Percentiles rank a stretch among this genome's conserved stretches.
Conservation (phyloP, 2,888 invertebrate species). For the Nebria salina region DNA sequence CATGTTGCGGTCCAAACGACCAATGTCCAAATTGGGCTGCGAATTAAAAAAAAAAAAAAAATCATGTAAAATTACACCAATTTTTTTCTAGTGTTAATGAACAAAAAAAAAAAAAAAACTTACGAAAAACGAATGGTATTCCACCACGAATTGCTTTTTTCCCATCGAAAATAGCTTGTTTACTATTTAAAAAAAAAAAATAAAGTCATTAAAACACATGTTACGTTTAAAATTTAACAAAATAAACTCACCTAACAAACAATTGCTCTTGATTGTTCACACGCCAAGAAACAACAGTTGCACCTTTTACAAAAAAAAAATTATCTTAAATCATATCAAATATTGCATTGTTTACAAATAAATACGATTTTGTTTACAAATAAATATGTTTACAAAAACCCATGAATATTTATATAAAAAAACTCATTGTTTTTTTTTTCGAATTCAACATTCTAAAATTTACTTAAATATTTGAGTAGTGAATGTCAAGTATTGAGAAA, state of each 20-base stretch:
- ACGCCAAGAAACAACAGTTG: constrained; percentile 96
- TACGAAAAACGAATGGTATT: constrained; percentile 97
- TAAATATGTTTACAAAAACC: background rate
- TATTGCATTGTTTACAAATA: background rate
- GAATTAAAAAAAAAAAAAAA: constrained; percentile 6
- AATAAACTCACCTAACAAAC: constrained; percentile 85
- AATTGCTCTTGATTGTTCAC: constrained; percentile 96
- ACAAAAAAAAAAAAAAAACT: constrained; percentile 64
- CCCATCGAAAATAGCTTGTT: constrained; percentile 95
- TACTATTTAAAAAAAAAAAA: constrained; percentile 69
- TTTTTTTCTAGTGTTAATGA: constrained; percentile 58
- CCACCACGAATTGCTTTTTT: constrained; percentile 96
- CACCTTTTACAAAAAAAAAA: constrained; percentile 70
- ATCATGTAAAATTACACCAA: too few relatives aligned
- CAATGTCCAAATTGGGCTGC: constrained; percentile 95
- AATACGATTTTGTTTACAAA: background rate
- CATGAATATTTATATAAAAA: too few relatives aligned
- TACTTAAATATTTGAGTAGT: background rate
- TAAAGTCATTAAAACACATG: background rate
- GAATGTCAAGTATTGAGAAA: background rate
- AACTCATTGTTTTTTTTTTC: background rate
- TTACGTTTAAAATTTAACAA: background rate
- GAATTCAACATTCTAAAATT: background rate
- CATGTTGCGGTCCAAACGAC: constrained; percentile 95
- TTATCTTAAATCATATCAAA: background rate